These are phyloP conservation scores for Caenorhabditis wallacei DNA, from an alignment of 2,888 invertebrate species.

Conservation along the genomic window DNA sequence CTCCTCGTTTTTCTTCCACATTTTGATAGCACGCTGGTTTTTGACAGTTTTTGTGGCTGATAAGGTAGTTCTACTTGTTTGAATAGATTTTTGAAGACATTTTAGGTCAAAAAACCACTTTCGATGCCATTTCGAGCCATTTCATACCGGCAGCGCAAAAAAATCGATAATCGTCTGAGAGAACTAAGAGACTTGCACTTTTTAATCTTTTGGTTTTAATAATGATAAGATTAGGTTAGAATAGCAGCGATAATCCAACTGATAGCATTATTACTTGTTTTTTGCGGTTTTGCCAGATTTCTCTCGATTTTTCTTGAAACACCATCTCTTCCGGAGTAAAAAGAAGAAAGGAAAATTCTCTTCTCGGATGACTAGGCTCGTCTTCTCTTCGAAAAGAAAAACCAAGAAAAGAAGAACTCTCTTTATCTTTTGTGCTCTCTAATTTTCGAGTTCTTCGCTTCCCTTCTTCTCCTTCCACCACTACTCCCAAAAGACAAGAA, in stretches of 20 bases:
- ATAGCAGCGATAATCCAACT: too few species aligned
- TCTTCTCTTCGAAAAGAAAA: conserved; percentile 2
- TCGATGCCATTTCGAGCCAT: too few species aligned
- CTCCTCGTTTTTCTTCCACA: not conserved
- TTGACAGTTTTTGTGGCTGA: conserved; percentile 27
- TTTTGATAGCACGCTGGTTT: conserved; percentile 14
- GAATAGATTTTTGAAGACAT: not conserved
- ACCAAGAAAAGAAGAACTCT: conserved; percentile 14
- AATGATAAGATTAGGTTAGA: too few species aligned
- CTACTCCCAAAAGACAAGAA: conserved; percentile 55
- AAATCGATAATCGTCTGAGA: conserved; percentile 7
- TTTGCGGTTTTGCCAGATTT: not conserved
- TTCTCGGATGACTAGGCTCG: conserved; percentile 45
- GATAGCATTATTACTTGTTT: too few species aligned
- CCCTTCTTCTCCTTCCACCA: conserved; percentile 15
- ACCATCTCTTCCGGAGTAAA: conserved; percentile 1
- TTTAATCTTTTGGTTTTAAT: too few species aligned
- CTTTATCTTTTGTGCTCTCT: conserved; percentile 52
- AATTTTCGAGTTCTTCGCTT: conserved; percentile 46
- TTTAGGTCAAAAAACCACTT: conserved; percentile 3
- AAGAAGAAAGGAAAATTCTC: not conserved
- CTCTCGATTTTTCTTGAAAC: not conserved
- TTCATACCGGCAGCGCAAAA: not conserved
- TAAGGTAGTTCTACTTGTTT: conserved; percentile 6
- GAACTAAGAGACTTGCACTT: too few species aligned